These are phyloP conservation scores for Cepaea hortensis DNA, from an alignment of 2,888 invertebrate genomes.

Conservation along the genomic window DNA sequence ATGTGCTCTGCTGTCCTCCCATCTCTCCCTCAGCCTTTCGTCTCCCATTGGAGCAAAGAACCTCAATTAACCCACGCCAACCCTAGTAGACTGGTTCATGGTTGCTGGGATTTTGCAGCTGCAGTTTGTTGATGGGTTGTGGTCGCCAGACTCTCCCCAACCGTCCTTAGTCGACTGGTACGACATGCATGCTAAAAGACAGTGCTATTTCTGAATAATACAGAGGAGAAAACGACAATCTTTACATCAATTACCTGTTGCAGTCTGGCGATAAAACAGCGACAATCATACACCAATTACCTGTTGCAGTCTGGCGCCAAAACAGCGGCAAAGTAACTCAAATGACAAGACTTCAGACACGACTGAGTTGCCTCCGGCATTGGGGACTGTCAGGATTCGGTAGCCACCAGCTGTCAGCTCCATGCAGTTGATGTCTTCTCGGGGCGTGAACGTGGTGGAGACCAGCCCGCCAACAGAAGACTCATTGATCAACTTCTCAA, in stretches of 20 bases:
- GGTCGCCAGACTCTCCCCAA: no score
- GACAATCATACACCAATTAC: conserved; percentile 51
- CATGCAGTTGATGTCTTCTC: conserved; percentile 59
- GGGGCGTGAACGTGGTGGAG: conserved; percentile 61
- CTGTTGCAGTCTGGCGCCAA: conserved; percentile 64
- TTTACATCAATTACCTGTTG: not conserved
- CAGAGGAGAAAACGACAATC: not conserved
- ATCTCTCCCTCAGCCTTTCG: no score
- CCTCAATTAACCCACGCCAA: no score
- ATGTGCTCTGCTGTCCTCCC: no score
- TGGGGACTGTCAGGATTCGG: conserved; percentile 67
- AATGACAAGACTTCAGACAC: conserved; percentile 73
- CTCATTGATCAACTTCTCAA: conserved; percentile 61
- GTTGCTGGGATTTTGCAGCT: no score
- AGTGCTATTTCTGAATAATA: no score
- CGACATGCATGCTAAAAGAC: no score
- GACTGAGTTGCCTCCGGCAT: conserved; percentile 74
- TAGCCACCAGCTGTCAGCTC: conserved; percentile 62
- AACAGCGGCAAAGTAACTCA: conserved; percentile 65
- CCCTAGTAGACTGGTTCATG: no score
- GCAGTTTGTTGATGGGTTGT: no score
- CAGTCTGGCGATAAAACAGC: not conserved
- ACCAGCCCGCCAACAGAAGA: conserved; percentile 60
- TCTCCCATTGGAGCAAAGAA: no score
- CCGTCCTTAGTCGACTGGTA: no score